Evolutionary conservation across 2,113 vertebrate species (phyloP).

Genomic region (Bettongia penicillata): DNA sequence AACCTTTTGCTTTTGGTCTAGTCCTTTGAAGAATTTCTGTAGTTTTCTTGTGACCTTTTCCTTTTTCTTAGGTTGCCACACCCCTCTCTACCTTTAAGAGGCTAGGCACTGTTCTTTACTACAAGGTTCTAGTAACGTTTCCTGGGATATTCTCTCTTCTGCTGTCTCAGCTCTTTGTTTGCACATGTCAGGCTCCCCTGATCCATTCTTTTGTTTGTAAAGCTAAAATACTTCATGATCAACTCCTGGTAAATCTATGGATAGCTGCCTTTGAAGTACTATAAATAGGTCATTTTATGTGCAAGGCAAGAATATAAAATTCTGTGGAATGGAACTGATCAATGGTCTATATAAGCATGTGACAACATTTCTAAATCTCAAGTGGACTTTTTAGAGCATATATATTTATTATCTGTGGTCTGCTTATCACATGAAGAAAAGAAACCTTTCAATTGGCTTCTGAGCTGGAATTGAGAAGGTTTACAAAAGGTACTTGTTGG

Average conservation of each 20-base stretch:
- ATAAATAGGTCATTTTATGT: neutral
- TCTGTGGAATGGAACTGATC: neutral
- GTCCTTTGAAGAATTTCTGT: neutral
- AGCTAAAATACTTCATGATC: neutral
- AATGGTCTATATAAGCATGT: neutral
- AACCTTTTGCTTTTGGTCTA: neutral
- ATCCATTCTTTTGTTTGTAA: neutral
- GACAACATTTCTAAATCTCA: neutral
- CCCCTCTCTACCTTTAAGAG: neutral
- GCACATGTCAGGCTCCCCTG: neutral
- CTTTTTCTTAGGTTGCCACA: neutral
- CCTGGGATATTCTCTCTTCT: neutral
- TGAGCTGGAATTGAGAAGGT: neutral
- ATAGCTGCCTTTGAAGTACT: neutral
- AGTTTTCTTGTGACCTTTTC: neutral
- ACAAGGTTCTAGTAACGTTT: neutral
- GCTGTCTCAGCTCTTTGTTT: neutral
- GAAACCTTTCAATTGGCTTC: neutral
- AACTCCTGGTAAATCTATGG: neutral
- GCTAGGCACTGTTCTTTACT: neutral
- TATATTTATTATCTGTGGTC: neutral
- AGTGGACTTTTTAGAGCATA: neutral
- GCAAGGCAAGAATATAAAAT: neutral
- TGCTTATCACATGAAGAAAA: neutral
- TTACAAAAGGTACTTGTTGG: neutral